Conservation (phyloP, 2,113 vertebrate genomes). For the Petromus typicus region DNA sequence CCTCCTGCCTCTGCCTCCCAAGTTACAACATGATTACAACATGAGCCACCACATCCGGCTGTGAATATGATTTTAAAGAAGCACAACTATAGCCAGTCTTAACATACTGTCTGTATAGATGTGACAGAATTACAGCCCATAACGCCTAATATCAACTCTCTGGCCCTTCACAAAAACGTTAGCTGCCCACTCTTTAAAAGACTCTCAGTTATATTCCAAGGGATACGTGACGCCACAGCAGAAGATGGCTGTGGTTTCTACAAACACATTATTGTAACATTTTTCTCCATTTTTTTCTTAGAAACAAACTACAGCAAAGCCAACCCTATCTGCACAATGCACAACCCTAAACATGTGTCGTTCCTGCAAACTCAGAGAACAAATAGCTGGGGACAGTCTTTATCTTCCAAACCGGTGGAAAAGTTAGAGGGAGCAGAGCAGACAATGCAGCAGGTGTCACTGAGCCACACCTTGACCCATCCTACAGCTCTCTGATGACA, state of each 20-base stretch:
- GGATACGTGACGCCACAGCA: background rate
- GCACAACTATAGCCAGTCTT: background rate
- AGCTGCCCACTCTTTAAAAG: background rate
- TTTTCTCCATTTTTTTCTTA: background rate
- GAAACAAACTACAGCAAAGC: background rate
- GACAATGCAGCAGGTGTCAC: background rate
- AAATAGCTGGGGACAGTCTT: background rate
- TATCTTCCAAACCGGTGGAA: background rate
- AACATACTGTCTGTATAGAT: background rate
- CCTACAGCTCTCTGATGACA: background rate
- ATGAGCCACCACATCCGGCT: too few relatives aligned
- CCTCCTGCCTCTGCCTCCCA: too few relatives aligned
- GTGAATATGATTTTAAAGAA: background rate
- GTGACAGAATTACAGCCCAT: background rate
- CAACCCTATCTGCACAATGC: background rate
- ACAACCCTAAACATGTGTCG: background rate
- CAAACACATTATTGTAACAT: background rate
- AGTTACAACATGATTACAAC: too few relatives aligned
- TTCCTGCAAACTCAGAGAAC: background rate
- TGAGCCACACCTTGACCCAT: background rate
- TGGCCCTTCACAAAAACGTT: background rate
- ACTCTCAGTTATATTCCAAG: slow-evolving; percentile 8
- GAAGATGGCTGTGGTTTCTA: background rate
- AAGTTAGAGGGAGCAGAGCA: background rate
- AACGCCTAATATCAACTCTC: background rate